Evolutionary conservation across 2,797 vertebrate genomes (phyloP), one percentile per base, ranked within the genome.

Genomic region (Cygnus olor): DNA sequence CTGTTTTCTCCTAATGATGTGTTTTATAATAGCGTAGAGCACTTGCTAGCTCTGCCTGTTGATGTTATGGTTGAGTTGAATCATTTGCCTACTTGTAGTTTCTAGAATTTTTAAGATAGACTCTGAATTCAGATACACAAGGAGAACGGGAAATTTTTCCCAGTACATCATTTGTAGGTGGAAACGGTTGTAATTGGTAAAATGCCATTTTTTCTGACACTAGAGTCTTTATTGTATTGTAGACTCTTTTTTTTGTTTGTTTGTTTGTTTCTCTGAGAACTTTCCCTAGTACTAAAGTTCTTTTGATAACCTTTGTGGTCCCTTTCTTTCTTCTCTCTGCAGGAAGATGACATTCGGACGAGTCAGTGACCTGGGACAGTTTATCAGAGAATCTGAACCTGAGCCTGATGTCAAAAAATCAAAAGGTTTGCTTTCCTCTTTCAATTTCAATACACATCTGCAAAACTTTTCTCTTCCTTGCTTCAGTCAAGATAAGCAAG

Each of bases 321-420:
- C 45, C 90, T 42, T 65, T n/a, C 7, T 20, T 45, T 32, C 10
- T 88, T 34, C 47, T 88, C 30, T 42, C 80, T 65, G 77, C 98
- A 99, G 99, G 96, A 99, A 97, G 97, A 99, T 99, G 99, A 99
- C 99, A 1, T 99, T 99, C 92, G 99, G 99, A 90, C 99, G 99
- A 97, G 99, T 99, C 94, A 99, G 99, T 81, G 99, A 99, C 96
- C 97, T 99, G 95, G 99, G 99, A 13, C 99, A 99, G 93, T 99
- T 99, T 92, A 99, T 99, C 97, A 98, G 99, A 96, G 99, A 99
- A 97, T 99, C 99, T 30, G 99, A 99, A 95, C 99, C 99, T 16
- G 99, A 99, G 95, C 99, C 99, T 8, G 99, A 99, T 94, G 98
- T 99, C 85, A 99, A 99, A 98, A 99, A 99, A 98, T 99, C 99